A percentile compares a stretch with the other conserved stretches of the same genome.
Conservation (phyloP, 37 sponge, comb jelly and placozoan genomes). For the Amphimedon queenslandica region DNA sequence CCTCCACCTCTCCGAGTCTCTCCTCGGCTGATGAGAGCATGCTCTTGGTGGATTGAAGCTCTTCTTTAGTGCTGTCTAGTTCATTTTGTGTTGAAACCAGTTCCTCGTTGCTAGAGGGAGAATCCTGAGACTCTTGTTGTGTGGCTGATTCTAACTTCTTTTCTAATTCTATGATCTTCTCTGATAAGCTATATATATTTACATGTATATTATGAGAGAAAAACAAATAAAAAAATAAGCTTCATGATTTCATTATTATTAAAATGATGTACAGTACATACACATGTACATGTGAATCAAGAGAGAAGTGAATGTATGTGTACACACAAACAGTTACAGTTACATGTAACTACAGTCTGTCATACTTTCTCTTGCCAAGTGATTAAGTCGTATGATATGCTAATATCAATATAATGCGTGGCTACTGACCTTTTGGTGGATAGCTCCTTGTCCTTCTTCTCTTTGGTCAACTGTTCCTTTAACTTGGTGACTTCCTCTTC, state of each 20-base stretch:
- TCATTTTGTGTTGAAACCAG: neutral
- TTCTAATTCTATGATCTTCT: too few relatives aligned
- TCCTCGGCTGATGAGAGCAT: neutral
- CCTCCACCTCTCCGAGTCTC: neutral
- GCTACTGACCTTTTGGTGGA: neutral
- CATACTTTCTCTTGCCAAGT: neutral
- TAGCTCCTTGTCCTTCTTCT: neutral
- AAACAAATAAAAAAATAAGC: neutral
- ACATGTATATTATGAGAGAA: too few relatives aligned
- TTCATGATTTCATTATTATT: neutral
- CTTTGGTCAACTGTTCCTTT: neutral
- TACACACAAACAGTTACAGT: neutral
- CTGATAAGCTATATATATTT: too few relatives aligned
- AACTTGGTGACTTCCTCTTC: neutral
- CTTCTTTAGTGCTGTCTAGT: neutral
- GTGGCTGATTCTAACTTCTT: too few relatives aligned
- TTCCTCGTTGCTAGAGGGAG: neutral
- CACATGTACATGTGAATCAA: neutral
- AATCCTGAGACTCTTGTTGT: neutral
- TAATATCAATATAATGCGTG: too few relatives aligned
- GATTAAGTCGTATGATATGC: neutral
- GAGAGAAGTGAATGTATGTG: neutral
- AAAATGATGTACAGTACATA: neutral
- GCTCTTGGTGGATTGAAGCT: neutral
- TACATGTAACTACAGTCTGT: neutral